A percentile compares a stretch with the other conserved stretches of the same genome.
phyloP scores from a whole-genome alignment of 2,797 vertebrate species.

The Schizothorax lantsangensis region DNA sequence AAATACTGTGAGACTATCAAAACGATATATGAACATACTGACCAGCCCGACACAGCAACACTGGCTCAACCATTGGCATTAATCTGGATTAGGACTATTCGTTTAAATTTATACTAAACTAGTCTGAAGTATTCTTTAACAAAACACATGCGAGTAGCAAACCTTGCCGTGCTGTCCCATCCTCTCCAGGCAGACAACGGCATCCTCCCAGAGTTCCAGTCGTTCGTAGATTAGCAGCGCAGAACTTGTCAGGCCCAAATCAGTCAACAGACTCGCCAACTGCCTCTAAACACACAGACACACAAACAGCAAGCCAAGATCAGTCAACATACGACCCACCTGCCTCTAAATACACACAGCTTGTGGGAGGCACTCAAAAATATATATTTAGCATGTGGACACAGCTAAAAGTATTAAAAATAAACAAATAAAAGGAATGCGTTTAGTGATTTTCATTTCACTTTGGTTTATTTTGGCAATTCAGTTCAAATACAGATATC shows the following conservation, averaged over 20 bases:
- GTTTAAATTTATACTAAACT: slow-evolving; percentile 9
- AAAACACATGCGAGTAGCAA: slow-evolving; percentile 7
- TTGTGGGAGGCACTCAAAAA: neutral
- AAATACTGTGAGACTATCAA: neutral
- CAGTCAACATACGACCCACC: neutral
- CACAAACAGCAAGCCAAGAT: neutral
- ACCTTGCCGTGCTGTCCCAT: slow-evolving; percentile 95
- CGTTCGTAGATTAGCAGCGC: slow-evolving; percentile 91
- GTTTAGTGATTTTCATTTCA: too few relatives aligned
- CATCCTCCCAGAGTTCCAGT: slow-evolving; percentile 96
- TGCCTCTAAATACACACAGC: slow-evolving; percentile 5
- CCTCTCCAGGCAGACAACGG: slow-evolving; percentile 90
- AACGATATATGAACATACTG: neutral
- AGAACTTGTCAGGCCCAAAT: slow-evolving; percentile 90
- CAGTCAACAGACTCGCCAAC: slow-evolving; percentile 88
- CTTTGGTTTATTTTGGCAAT: neutral
- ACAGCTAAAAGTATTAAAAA: neutral
- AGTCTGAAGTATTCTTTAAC: neutral
- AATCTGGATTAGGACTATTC: neutral
- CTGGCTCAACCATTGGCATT: neutral
- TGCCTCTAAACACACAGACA: slow-evolving; percentile 81
- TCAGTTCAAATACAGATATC: neutral
- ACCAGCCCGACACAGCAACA: neutral
- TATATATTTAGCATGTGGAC: neutral
- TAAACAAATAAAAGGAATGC: neutral